Percentiles rank a stretch among this genome's conserved stretches.
Evolutionary conservation across 2,797 vertebrate genomes (phyloP).

Genomic region (Syngnathus acus): DNA sequence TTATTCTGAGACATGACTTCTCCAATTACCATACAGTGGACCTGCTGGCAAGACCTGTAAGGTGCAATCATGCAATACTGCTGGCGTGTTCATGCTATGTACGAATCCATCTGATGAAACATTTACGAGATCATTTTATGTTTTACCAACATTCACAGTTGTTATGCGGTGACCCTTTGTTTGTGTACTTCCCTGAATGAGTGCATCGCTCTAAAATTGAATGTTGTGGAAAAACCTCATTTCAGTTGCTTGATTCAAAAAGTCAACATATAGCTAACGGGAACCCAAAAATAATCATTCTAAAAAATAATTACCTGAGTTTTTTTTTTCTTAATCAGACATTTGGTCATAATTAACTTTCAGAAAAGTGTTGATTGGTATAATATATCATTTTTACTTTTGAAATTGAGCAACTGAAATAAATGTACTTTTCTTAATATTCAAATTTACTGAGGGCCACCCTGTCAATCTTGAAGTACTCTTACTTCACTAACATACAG

Average conservation of each 20-base stretch:
- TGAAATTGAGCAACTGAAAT: neutral
- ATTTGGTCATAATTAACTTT: neutral
- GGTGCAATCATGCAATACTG: neutral
- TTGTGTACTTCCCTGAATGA: neutral
- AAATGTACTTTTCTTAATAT: neutral
- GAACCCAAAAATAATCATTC: too few species aligned
- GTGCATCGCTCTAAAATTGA: neutral
- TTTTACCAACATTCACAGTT: neutral
- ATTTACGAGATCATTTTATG: neutral
- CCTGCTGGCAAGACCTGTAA: neutral
- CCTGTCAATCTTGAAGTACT: too few species aligned
- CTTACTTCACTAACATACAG: too few species aligned
- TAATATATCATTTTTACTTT: neutral
- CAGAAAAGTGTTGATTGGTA: neutral
- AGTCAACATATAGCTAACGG: neutral
- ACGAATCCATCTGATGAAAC: neutral
- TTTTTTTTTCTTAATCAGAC: neutral
- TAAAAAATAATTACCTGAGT: too few species aligned
- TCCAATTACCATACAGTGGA: neutral
- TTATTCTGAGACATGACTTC: slow-evolving; percentile 4
- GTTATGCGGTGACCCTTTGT: neutral
- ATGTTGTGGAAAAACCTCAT: neutral
- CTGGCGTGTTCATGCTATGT: neutral
- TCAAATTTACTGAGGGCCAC: neutral
- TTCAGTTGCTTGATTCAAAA: neutral